Base-by-base conservation (phyloP, 2,888 invertebrate genomes). In the Galeopsomyia nigrocyanea region DNA sequence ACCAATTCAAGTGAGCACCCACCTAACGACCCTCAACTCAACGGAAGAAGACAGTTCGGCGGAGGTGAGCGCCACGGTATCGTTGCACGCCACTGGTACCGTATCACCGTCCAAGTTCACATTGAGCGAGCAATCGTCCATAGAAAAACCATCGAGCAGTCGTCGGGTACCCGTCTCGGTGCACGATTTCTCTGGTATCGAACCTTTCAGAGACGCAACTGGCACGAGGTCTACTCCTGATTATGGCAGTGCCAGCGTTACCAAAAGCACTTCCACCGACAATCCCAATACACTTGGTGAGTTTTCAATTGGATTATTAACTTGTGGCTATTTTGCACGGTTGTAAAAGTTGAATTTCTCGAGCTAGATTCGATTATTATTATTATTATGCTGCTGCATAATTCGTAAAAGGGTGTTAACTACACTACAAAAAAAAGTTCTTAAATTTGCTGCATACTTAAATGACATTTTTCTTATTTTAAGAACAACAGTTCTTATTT, bases 181-280 rank as follows among this genome's bases (percentile, higher is more conserved):
- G 31, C 85, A 86, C 79, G 82, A 63, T 39, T 49, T 17, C 22
- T 31, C 63, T 68, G 0, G 64, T 51, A 3, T 22, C 60, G 19
- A 69, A 62, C 26, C 61, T 66, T 22, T 68, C 73, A 50, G 21
- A 39, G 68, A 65, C 6, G 2, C 22, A 5, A 13, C 50, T 22
- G 73, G 62, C 9, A 69, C 62, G 7, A 61, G 63, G 21, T 68
- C 71, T 17, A 76, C 74, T 13, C 67, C 78, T 17, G 82, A 81
- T 55, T 75, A 75, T 70, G 71, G 68, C 21, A 77, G 77, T 58
- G 77, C 79, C 1, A 77, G 70, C 56, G 87, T 88, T 78, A 86
- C 87, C 31, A 89, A 89, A 78, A 88, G 87, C 78, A 87, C 87
- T 2, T 88, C 88, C 50, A 87, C 87, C 53, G 89, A 89, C 68